phyloP scores from a whole-genome alignment of 2,797 vertebrate species.

The Cryptoblepharus egeriae region DNA sequence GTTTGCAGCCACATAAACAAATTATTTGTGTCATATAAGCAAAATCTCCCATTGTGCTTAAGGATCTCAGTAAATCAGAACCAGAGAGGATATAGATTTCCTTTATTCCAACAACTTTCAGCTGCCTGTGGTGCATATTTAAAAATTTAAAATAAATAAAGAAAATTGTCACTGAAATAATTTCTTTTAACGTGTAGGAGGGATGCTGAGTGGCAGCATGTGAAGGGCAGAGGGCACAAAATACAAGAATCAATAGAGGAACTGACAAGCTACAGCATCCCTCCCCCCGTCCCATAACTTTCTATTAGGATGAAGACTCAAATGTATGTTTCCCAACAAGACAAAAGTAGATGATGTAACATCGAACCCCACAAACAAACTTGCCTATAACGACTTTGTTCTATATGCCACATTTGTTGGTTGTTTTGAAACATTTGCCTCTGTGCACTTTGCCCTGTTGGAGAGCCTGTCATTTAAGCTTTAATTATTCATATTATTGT shows the following conservation, averaged over 20 bases:
- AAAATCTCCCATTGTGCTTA: conserved; percentile 7
- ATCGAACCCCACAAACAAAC: conserved; percentile 89
- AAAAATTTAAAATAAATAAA: conserved; percentile 20
- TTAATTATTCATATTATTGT: conserved; percentile 63
- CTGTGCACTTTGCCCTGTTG: conserved; percentile 88
- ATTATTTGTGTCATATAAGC: background rate
- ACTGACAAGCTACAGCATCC: conserved; percentile 67
- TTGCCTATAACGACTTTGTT: conserved; percentile 69
- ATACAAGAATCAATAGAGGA: conserved; percentile 75
- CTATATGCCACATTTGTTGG: conserved; percentile 24
- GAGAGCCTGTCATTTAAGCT: conserved; percentile 90
- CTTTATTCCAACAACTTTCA: background rate
- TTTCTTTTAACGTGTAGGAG: conserved; percentile 13
- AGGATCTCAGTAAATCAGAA: conserved; percentile 6
- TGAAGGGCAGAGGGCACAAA: conserved; percentile 40
- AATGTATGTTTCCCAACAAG: conserved; percentile 85
- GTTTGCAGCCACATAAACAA: background rate
- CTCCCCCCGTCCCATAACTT: conserved; percentile 62
- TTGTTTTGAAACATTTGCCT: conserved; percentile 72
- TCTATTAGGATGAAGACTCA: conserved; percentile 72
- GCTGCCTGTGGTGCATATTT: conserved; percentile 7
- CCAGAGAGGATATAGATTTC: background rate
- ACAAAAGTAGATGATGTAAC: conserved; percentile 92
- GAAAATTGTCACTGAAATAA: conserved; percentile 22
- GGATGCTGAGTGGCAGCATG: conserved; percentile 38